phyloP scores from a whole-genome alignment of 2,888 invertebrate genomes.

The Erebia ligea region DNA sequence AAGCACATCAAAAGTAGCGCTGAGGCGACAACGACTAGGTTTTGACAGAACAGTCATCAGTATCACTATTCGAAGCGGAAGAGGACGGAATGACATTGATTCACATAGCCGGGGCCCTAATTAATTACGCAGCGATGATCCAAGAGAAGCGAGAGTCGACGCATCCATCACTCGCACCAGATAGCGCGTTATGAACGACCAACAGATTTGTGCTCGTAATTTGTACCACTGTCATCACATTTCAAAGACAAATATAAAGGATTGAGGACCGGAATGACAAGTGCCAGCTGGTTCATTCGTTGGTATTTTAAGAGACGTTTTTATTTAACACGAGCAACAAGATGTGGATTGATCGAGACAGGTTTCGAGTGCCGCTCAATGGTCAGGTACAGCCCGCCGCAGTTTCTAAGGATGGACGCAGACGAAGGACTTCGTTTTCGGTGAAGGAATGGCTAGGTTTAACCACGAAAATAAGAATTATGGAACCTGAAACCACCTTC shows the following conservation, averaged over 20 bases:
- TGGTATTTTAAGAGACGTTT: conserved; percentile 81
- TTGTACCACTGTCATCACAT: conserved; percentile 84
- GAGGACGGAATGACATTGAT: conserved; percentile 74
- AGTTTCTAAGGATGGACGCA: conserved; percentile 62
- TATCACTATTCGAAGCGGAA: conserved; percentile 70
- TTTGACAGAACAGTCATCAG: conserved; percentile 65
- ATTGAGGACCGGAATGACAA: conserved; percentile 81
- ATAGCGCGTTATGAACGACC: conserved; percentile 80
- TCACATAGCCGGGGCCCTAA: conserved; percentile 71
- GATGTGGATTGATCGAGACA: conserved; percentile 82
- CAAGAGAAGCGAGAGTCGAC: conserved; percentile 56
- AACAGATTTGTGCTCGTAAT: conserved; percentile 82
- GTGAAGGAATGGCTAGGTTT: no score
- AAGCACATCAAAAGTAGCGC: background rate
- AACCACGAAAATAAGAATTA: no score
- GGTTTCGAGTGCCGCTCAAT: conserved; percentile 80
- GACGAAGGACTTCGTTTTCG: background rate
- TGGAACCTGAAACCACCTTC: no score
- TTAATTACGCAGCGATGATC: conserved; percentile 79
- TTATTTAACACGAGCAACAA: conserved; percentile 82
- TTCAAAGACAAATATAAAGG: conserved; percentile 84
- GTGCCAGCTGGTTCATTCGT: conserved; percentile 76
- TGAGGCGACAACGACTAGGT: conserved; percentile 27
- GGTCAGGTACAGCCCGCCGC: conserved; percentile 66
- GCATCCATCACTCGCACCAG: conserved; percentile 78